Evolutionary conservation across 1,140 invertebrate genomes (phyloP), one percentile per base, ranked within the genome.

Genomic region (Aphis gossypii): DNA sequence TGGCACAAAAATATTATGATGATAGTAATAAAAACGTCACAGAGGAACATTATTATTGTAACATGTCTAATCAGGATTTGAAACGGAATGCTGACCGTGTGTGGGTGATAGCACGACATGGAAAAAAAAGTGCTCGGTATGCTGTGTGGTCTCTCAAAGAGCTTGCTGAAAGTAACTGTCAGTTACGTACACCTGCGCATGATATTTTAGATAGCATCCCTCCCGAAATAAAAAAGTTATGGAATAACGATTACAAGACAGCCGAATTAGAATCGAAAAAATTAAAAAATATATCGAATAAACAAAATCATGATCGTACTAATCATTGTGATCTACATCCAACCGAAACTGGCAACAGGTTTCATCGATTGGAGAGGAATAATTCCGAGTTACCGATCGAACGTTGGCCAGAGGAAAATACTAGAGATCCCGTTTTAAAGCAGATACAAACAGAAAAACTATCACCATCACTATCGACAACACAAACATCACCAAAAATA

Each of bases 91-190:
- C 41, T 25, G 41, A 86, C 25, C 41, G 41, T 21, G 86, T 87
- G 41, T 87, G 86, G 86, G 86, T 87, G 9, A 5, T 87, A 18
- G 86, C 86, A 11, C 86, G 86, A 18, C 86, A 87, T 48, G 86
- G 86, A n/a, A 87, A 87, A 48, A 20, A 7, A 48, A 14, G 86
- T 2, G 30, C 1, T 87, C 23, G 25, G 14, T 87, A 87, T 46
- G 44, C 44, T 25, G 35, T 87, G 14, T 87, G 86, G 86, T 87
- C 86, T n/a, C 86, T 87, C 6, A 48, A 46, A 48, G 86, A 87
- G 30, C 44, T 87, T n/a, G 86, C 25, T 30, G 21, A 48, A 20
- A 87, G 86, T 11, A 87, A 87, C 46, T 25, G 30, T 18, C 86
- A 87, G 46, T 21, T 87, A 25, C 86, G 86, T 30, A 87, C 11